Base-by-base conservation (phyloP, 2,113 vertebrate genomes). In the Campylorhamphus procurvoides region DNA sequence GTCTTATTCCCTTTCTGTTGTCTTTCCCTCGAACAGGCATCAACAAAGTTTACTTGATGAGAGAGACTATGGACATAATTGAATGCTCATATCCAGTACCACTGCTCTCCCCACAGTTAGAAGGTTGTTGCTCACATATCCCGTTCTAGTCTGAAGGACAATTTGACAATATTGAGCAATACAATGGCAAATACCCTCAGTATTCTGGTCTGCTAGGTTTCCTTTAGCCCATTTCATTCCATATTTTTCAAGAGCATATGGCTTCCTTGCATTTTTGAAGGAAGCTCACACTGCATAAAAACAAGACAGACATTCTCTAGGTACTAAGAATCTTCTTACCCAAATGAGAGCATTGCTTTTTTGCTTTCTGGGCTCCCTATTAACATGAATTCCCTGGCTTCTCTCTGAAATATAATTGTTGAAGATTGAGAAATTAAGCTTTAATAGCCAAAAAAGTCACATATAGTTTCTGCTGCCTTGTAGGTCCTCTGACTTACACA, bases 111-210 rank as follows among this genome's bases (percentile, higher is more conserved):
- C 12, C 14, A 6, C 6, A 6, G 2, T 3, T 15, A 58, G 1
- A 0, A 3, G 2, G 6, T n/a, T 1, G 0, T 60, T 87, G 77
- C 18, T 82, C 27, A 62, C n/a, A 28, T 44, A 46, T 52, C 20
- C 37, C 84, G 18, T 20, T 90, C 31, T 7, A 52, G 7, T 23
- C 19, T 60, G 35, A 84, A 90, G 24, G 28, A 67, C 7, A 7
- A 56, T 67, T 53, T 50, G 28, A n/a, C 17, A 59, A 29, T 77
- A 63, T 6, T 5, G 0, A 89, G n/a, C 28, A 75, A 14, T 9
- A 27, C 5, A 10, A 81, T 2, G 7, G 23, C 33, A 93, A 88
- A 40, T 53, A 39, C 12, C 12, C 25, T 35, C 14, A 80, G 33
- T 28, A 24, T 76, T 72, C 39, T 50, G 15, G 25, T 42, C 25